A percentile compares a stretch with the other conserved stretches of the same genome.
Evolutionary conservation across 23 tunicate species (phyloP).

Genomic region (Pegea sp.): DNA sequence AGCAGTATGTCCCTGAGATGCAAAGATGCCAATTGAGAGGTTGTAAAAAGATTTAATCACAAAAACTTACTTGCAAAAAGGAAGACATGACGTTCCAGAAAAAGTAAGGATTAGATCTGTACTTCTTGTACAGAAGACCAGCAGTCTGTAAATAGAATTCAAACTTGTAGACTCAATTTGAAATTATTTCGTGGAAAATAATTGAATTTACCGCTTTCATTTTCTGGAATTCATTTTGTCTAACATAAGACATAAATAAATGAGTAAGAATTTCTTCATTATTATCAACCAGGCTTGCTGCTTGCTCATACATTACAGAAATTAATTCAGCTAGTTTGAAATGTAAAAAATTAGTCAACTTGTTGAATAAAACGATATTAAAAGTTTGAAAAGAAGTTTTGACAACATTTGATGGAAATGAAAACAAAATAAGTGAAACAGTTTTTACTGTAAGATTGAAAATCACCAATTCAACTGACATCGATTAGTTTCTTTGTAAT

Average conservation of each 20-base stretch:
- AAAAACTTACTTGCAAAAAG: constrained; percentile 40
- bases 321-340: constrained; percentile 54
- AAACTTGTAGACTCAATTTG: too few species aligned
- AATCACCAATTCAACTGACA: constrained; percentile 8
- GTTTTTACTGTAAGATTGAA: too few species aligned
- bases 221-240: constrained; percentile 38
- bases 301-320: constrained; percentile 35
- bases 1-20: constrained; percentile 9
- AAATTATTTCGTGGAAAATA: too few species aligned
- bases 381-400: too few species aligned
- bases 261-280: constrained; percentile 81
- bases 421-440: too few species aligned
- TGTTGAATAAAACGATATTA: too few species aligned
- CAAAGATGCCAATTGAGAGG: too few species aligned
- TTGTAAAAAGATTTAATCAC: too few species aligned
- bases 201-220: constrained; percentile 56
- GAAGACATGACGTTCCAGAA: constrained; percentile 87
- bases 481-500: constrained; percentile 54
- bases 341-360: background rate
- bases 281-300: constrained; percentile 22
- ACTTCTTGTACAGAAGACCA: constrained; percentile 34
- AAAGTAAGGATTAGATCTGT: constrained; percentile 53
- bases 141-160: constrained; percentile 35
- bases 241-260: constrained; percentile 84
- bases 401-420: too few species aligned